Percentiles rank a stretch among this genome's conserved stretches.
Conservation (phyloP, 2,888 invertebrate genomes). For the Cephus spinipes region DNA sequence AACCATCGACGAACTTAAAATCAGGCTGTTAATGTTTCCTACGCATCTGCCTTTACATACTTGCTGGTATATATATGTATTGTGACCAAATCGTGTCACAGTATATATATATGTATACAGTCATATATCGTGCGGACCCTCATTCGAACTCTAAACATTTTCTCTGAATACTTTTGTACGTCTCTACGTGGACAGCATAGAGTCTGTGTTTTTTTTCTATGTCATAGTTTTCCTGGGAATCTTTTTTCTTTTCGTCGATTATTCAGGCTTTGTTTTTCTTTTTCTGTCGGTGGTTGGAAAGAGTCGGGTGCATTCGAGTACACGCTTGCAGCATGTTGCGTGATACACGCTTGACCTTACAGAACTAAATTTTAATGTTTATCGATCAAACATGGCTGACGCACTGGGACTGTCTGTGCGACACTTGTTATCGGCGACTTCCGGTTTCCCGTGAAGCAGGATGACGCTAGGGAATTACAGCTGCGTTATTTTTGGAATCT, state of each 20-base stretch:
- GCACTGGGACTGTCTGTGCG: conserved; percentile 9
- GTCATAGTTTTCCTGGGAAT: background rate
- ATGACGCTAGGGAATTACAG: background rate
- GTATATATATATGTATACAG: background rate
- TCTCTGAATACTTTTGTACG: background rate
- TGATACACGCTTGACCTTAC: background rate
- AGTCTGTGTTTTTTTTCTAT: background rate
- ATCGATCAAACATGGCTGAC: conserved; percentile 24
- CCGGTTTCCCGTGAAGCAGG: conserved; percentile 25
- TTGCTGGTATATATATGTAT: background rate
- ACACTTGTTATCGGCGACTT: conserved; percentile 18
- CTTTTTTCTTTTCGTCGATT: background rate
- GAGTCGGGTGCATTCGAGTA: background rate
- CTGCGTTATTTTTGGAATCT: background rate
- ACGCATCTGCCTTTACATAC: background rate
- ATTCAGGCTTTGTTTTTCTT: background rate
- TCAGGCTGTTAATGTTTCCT: background rate
- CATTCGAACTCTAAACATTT: background rate
- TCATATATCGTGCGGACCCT: background rate
- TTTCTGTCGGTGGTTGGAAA: background rate
- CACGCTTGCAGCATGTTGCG: background rate
- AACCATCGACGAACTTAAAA: background rate
- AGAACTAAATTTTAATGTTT: conserved; percentile 19
- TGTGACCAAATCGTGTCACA: too few relatives aligned
- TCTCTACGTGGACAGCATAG: background rate